Evolutionary conservation across 2,113 vertebrate species (phyloP), one percentile per base, ranked within the genome.

Genomic region (Orcinus orca): DNA sequence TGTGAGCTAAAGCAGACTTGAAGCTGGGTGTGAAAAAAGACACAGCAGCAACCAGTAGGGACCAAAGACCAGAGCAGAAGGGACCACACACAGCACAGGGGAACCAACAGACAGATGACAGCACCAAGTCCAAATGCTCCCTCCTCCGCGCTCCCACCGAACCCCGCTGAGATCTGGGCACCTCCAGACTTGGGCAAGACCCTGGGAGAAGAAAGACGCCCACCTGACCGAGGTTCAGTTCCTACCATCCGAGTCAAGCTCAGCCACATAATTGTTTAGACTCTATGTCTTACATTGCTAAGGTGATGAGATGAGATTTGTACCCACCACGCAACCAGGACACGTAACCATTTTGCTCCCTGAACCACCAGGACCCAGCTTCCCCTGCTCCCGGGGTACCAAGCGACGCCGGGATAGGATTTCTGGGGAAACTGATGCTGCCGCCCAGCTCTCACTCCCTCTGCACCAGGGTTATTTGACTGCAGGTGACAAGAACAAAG

Each of bases 91-190:
- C 18, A 47, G 53, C 53, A 21, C 55, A 65, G 68, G 55, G n/a
- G 29, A 31, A 29, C 50, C 60, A 44, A 25, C 20, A 11, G 33
- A 47, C 5, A 44, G 29, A 47, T 11, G 21, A 21, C 65, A 91
- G 14, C 23, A 0, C 14, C 5, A 29, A n/a, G 12, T 21, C 44
- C 53, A 84, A 62, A 62, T 3, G 6, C 58, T 15, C 18, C 33
- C 29, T 33, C 38, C 29, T 41, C 3, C 25, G 21, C 1, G 11
- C 0, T 88, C 38, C 13, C 15, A 0, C 25, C 8, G 2, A 47
- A 2, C 36, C 11, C 4, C 5, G 0, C 21, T 21, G 74, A 71
- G 18, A 8, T 17, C 36, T 41, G 4, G 47, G 18, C 8, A 31
- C 11, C 31, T 71, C 79, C 63, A 29, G 50, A 29, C 10, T 20